Evolutionary conservation across 1,140 invertebrate genomes (phyloP), one percentile per base, ranked within the genome.

Genomic region (Oscheius sp.): DNA sequence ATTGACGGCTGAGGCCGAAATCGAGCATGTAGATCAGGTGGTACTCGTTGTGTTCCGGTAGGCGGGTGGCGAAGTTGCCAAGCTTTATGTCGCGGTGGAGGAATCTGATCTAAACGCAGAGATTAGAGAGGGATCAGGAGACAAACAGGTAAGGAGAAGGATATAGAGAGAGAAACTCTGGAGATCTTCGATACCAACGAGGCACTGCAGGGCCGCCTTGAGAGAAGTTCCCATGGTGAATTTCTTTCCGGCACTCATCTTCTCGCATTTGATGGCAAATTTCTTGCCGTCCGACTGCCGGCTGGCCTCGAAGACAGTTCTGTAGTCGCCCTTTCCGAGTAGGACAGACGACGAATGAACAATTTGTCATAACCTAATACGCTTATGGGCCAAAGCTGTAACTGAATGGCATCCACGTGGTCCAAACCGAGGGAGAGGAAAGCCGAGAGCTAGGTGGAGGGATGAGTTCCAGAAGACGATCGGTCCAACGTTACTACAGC

Each of bases 181-280:
- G 3, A 76, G 28, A 10, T 76, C 64, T 55, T 76, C 72, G 32
- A 76, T 74, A 7, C 63, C 66, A 36, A 75, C 20, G 1, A 76
- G 61, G 23, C 46, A 68, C 23, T 76, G 74, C n/a, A 42, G 32
- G n/a, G 74, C 74, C 1, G 62, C 46, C n/a, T 76, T 76, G 34
- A 76, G 62, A 28, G 68, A 31, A 1, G 74, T 76, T 15, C 52
- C 63, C 35, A 75, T 23, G n/a, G 71, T 28, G 64, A 76, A 76
- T 7, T 32, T 34, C 68, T 74, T 74, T 35, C 31, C 61, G 15
- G 63, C 66, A n/a, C 4, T 58, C n/a, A 46, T 31, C 31, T 49
- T 74, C 32, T 76, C 75, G 35, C 75, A 76, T 45, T 76, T 76
- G 36, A 76, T 76, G 31, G 75, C 75, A n/a, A 75, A 69, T 26